These are phyloP conservation scores for Chaetorhynchus papuensis DNA, from an alignment of 2,113 vertebrate genomes.

Conservation along the genomic window DNA sequence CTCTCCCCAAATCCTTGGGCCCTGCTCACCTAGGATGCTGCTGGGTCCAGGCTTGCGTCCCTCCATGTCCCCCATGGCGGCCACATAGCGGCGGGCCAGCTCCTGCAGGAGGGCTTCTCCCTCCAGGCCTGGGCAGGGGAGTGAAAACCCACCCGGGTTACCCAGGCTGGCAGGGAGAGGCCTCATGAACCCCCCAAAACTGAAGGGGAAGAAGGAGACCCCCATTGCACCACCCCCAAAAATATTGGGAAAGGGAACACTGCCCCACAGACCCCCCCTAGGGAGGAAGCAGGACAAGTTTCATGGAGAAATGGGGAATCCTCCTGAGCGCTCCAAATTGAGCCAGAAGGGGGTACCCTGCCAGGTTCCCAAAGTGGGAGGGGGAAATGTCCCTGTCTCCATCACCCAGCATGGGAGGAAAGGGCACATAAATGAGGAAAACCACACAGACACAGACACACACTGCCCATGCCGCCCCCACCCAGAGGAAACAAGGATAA, in stretches of 20 bases:
- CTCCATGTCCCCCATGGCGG: slow-evolving; percentile 21
- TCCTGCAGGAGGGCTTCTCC: not conserved
- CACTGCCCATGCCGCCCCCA: not conserved
- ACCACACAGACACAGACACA: not conserved
- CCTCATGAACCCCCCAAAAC: not conserved
- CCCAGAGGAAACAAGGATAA: not conserved
- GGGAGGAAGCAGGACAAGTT: not conserved
- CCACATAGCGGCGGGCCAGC: not conserved
- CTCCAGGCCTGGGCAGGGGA: not conserved
- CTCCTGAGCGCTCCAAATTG: not conserved
- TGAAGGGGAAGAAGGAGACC: not conserved
- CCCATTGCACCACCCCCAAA: not conserved
- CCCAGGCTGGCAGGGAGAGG: not conserved
- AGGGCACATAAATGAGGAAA: too few relatives aligned
- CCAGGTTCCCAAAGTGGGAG: not conserved
- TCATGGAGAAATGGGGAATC: not conserved
- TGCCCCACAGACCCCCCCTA: not conserved
- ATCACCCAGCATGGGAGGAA: not conserved
- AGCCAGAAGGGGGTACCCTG: not conserved
- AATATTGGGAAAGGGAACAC: not conserved
- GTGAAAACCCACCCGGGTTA: not conserved
- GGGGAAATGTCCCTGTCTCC: too few relatives aligned
- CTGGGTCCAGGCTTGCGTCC: not conserved
- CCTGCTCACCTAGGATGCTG: not conserved
- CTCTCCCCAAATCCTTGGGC: accelerated